phyloP scores from a whole-genome alignment of 2,888 invertebrate species.

The Andrena trimmerana region DNA sequence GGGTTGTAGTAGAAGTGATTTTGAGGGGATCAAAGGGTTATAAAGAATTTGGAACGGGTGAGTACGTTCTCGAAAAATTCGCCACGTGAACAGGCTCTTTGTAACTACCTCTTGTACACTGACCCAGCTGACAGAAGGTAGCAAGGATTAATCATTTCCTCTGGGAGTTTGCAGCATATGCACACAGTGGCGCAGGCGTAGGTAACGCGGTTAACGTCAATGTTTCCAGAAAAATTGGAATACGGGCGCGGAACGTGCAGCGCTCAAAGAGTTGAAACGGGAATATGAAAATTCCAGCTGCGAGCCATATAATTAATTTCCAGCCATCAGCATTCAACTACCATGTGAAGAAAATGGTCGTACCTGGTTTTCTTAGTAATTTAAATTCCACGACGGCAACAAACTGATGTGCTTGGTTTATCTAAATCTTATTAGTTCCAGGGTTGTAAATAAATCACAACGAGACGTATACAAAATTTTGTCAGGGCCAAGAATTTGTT shows the following conservation, averaged over 20 bases:
- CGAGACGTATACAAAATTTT: too few relatives aligned
- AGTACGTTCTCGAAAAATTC: constrained; percentile 16
- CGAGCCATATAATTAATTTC: constrained; percentile 32
- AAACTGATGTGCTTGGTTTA: background rate
- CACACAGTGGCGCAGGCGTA: too few relatives aligned
- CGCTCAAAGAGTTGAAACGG: constrained; percentile 33
- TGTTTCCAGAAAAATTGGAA: constrained; percentile 36
- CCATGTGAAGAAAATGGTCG: background rate
- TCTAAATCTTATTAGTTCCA: background rate
- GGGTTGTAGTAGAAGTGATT: constrained; percentile 8
- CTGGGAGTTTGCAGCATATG: background rate
- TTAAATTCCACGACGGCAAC: background rate
- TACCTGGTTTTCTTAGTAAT: background rate
- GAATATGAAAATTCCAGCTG: constrained; percentile 21
- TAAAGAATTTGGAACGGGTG: constrained; percentile 16
- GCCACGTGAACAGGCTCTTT: constrained; percentile 24
- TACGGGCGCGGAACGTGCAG: background rate
- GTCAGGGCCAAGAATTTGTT: too few relatives aligned
- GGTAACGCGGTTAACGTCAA: constrained; percentile 44
- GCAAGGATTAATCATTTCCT: constrained; percentile 52
- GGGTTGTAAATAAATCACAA: background rate
- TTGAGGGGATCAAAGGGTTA: constrained; percentile 14
- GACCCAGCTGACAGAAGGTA: constrained; percentile 34
- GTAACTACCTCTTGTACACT: constrained; percentile 14
- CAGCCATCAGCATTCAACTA: background rate